These are phyloP conservation scores for Melospiza georgiana DNA, from an alignment of 2,113 vertebrate genomes.

Conservation along the genomic window DNA sequence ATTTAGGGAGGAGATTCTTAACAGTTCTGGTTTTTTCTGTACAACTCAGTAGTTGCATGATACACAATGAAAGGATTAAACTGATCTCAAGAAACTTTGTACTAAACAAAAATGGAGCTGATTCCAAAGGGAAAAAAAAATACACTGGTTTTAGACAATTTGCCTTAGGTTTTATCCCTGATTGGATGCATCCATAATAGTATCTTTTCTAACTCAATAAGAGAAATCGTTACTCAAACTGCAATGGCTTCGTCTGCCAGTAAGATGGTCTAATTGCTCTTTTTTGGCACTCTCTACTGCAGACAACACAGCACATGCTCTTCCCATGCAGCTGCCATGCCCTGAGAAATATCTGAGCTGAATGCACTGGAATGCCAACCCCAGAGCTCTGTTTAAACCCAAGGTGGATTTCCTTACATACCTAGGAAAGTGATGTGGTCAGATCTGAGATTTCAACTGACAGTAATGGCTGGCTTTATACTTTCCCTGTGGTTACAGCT, in stretches of 20 bases:
- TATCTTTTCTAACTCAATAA: neutral
- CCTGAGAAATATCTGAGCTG: neutral
- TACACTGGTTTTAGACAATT: neutral
- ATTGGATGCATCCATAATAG: neutral
- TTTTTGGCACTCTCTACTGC: neutral
- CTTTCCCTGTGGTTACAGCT: slow-evolving; percentile 26
- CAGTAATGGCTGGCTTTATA: neutral
- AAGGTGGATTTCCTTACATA: neutral
- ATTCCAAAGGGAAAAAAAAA: neutral
- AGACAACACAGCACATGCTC: neutral
- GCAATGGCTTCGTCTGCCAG: neutral
- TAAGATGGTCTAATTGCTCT: neutral
- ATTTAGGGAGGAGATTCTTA: neutral
- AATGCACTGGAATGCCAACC: neutral
- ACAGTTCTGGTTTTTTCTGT: rapidly evolving
- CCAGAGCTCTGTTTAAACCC: neutral
- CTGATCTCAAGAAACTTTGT: neutral
- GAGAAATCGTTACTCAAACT: slow-evolving; percentile 3
- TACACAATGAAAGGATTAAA: neutral
- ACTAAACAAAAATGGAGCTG: neutral
- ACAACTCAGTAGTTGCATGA: neutral
- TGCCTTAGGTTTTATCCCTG: neutral
- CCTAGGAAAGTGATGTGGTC: neutral
- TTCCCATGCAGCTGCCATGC: neutral
- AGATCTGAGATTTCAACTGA: neutral